Conservation (phyloP, 37 sponge, comb jelly and placozoan genomes). For the Theonella swinhoei region DNA sequence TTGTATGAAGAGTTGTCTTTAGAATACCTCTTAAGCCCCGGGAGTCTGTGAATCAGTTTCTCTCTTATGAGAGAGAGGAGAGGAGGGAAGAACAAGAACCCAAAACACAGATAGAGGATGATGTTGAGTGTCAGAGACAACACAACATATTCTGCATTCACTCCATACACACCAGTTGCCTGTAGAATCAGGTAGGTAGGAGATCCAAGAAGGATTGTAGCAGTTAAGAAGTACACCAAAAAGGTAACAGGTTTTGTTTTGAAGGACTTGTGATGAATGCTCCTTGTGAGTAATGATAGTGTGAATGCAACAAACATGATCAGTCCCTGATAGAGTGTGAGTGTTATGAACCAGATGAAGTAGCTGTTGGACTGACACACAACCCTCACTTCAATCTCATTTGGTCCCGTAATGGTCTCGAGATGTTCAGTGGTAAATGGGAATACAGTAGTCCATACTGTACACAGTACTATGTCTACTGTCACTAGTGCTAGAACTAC, state of each 20-base stretch:
- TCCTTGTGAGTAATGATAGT: neutral
- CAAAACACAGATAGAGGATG: too few relatives aligned
- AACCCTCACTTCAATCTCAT: neutral
- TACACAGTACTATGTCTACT: neutral
- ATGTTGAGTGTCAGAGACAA: too few relatives aligned
- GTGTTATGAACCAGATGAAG: neutral
- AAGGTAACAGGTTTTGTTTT: too few relatives aligned
- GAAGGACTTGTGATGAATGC: slow-evolving; percentile 2
- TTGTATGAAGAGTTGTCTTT: too few relatives aligned
- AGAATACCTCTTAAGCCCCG: too few relatives aligned
- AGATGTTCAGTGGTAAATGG: neutral
- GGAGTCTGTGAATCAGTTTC: too few relatives aligned
- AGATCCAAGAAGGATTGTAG: neutral
- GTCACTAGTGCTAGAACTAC: neutral
- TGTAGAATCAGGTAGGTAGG: neutral
- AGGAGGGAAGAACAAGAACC: slow-evolving; percentile 10
- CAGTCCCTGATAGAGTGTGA: neutral
- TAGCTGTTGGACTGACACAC: neutral
- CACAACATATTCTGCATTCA: too few relatives aligned
- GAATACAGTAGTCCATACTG: neutral
- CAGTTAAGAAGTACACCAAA: too few relatives aligned
- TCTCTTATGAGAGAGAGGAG: neutral
- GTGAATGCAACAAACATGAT: too few relatives aligned
- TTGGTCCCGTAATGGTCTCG: neutral
- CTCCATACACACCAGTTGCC: neutral